Percentiles rank a stretch among this genome's conserved stretches.
phyloP scores from a whole-genome alignment of 1,140 invertebrate species.

The Drosophila kohkoa region DNA sequence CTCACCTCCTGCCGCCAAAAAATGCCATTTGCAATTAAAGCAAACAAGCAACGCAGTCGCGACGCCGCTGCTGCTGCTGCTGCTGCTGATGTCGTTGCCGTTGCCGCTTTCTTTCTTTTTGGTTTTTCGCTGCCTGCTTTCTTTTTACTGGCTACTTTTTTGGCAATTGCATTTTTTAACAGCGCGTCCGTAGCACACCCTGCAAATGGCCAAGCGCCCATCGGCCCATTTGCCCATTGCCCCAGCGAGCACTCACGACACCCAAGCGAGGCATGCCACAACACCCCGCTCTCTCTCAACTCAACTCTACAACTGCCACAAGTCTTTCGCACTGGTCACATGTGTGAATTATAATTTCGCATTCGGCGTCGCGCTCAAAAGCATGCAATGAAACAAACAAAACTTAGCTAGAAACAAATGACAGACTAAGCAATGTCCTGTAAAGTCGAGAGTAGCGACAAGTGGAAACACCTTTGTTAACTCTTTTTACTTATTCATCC shows the following conservation, averaged over 20 bases:
- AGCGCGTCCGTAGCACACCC: conserved; percentile 41
- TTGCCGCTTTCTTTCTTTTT: conserved; percentile 22
- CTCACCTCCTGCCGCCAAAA: conserved; percentile 41
- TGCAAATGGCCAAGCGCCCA: conserved; percentile 64
- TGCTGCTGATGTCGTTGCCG: conserved; percentile 17
- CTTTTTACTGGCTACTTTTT: conserved; percentile 77
- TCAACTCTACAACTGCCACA: conserved; percentile 7
- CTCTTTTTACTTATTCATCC: no score
- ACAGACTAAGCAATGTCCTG: conserved; percentile 19
- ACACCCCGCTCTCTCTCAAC: background rate
- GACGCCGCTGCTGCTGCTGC: conserved; percentile 19
- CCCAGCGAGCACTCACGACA: conserved; percentile 20
- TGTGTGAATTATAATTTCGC: conserved; percentile 83
- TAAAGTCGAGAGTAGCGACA: background rate
- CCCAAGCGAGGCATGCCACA: conserved; percentile 16
- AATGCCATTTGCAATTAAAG: conserved; percentile 83
- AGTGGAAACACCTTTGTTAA: background rate
- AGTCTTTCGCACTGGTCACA: conserved; percentile 57
- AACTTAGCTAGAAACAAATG: conserved; percentile 8
- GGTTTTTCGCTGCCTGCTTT: conserved; percentile 28
- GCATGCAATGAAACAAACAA: conserved; percentile 64
- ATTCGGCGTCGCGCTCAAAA: conserved; percentile 72
- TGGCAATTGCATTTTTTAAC: conserved; percentile 83
- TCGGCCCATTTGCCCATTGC: background rate
- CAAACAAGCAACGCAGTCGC: conserved; percentile 75